Conservation (phyloP, 1,140 invertebrate species). For the Pachypeltis micranthus region DNA sequence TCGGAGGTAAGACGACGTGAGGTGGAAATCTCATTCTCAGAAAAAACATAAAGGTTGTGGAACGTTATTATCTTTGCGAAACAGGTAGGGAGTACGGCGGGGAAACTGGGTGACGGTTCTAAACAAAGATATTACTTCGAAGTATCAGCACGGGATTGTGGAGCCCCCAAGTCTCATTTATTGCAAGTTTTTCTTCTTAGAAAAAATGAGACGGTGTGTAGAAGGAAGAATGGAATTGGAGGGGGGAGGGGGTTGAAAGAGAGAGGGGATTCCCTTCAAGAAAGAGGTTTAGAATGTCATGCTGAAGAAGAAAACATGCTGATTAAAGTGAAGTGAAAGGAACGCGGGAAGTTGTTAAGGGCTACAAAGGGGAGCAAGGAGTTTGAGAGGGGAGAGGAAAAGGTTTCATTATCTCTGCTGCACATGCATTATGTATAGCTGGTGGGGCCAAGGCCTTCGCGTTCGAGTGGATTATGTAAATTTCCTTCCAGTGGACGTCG, state of each 20-base stretch:
- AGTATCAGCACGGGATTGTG: not conserved
- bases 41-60: not conserved
- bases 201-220: not conserved
- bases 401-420: conserved; percentile 4
- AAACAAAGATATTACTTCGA: not conserved
- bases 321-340: conserved; percentile 7
- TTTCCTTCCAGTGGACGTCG: not conserved
- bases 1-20: too few species aligned
- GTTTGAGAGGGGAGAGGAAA: not conserved
- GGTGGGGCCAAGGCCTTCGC: conserved; percentile 8
- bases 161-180: not conserved
- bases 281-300: conserved; percentile 6
- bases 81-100: not conserved
- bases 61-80: not conserved
- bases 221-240: too few species aligned
- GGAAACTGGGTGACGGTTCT: not conserved
- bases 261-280: not conserved
- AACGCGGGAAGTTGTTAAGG: conserved; percentile 3
- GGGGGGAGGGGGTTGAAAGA: not conserved
- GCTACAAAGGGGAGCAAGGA: not conserved
- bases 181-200: not conserved
- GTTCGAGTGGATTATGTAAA: conserved; percentile 8
- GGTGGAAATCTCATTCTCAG: not conserved
- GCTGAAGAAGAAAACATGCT: conserved; percentile 9
- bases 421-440: conserved; percentile 9